These are phyloP conservation scores for Novumbra hubbsi DNA, from an alignment of 2,797 vertebrate genomes.

Conservation along the genomic window DNA sequence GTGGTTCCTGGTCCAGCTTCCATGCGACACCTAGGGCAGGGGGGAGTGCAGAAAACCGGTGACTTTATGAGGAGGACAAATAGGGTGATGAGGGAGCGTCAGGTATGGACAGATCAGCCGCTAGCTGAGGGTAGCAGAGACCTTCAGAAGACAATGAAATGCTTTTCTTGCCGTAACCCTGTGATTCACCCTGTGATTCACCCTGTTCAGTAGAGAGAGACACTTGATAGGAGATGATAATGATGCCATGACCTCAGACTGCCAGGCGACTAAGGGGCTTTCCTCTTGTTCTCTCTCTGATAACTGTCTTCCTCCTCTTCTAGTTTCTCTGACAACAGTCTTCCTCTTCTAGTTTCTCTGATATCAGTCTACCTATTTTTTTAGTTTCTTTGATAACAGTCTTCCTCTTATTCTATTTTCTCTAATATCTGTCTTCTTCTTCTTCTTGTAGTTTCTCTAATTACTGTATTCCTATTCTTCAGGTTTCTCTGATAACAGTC, in stretches of 20 bases:
- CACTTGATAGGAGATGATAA: conserved; percentile 67
- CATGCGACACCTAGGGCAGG: not conserved
- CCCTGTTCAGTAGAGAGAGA: conserved; percentile 59
- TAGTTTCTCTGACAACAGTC: not conserved
- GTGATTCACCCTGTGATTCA: conserved; percentile 70
- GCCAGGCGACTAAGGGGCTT: conserved; percentile 60
- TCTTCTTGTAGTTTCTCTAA: no score
- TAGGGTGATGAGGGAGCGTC: conserved; percentile 37
- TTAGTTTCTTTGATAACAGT: no score
- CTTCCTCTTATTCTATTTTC: not conserved
- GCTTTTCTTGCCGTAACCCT: conserved; percentile 62
- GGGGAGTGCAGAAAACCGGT: conserved; percentile 18
- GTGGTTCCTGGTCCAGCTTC: conserved; percentile 34
- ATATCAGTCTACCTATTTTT: no score
- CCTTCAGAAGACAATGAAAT: conserved; percentile 69
- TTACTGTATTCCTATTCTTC: no score
- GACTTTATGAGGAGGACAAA: conserved; percentile 33
- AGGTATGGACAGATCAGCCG: conserved; percentile 42
- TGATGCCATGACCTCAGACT: conserved; percentile 67
- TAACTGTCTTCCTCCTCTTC: not conserved
- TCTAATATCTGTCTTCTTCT: no score
- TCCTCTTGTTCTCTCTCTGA: conserved; percentile 21
- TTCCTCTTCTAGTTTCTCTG: no score
- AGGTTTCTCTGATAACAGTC: no score
- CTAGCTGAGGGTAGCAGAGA: conserved; percentile 31